Conservation (phyloP, 2,888 invertebrate genomes). For the Cabera pusaria region DNA sequence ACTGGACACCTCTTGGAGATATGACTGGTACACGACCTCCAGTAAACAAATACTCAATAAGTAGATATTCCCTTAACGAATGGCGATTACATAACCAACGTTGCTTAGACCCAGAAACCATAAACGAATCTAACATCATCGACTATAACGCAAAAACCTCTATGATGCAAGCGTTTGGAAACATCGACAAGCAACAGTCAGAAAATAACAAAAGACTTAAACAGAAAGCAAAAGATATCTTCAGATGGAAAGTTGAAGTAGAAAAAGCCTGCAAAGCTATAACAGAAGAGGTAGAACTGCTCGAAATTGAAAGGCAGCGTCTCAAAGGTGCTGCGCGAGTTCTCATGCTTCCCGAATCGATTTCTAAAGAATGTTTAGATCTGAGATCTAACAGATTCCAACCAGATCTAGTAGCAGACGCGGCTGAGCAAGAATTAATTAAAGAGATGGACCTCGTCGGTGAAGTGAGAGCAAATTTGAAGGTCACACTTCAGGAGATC, state of each 20-base stretch:
- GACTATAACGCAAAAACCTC: conserved; percentile 86
- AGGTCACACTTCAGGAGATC: conserved; percentile 85
- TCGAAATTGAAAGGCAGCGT: conserved; percentile 87
- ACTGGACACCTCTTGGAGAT: conserved; percentile 87
- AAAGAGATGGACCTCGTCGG: conserved; percentile 88
- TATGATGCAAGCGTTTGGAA: conserved; percentile 85
- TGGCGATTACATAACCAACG: conserved; percentile 86
- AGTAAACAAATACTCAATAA: conserved; percentile 89
- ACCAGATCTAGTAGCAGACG: conserved; percentile 89
- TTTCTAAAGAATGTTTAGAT: conserved; percentile 89
- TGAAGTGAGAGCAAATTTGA: conserved; percentile 86
- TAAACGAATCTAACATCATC: conserved; percentile 80
- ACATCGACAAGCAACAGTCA: conserved; percentile 86
- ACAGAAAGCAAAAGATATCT: conserved; percentile 86
- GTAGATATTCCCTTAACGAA: conserved; percentile 88
- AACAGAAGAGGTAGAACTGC: conserved; percentile 86
- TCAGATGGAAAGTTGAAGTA: conserved; percentile 89
- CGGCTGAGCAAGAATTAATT: conserved; percentile 89
- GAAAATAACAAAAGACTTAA: conserved; percentile 86
- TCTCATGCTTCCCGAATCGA: conserved; percentile 88
- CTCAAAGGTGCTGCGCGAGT: conserved; percentile 87
- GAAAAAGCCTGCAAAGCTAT: conserved; percentile 87
- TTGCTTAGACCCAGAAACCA: conserved; percentile 71
- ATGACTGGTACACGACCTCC: conserved; percentile 89
- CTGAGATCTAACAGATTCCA: conserved; percentile 87